Base-by-base conservation (phyloP, 2,797 vertebrate species). In the Alfaro cultratus region DNA sequence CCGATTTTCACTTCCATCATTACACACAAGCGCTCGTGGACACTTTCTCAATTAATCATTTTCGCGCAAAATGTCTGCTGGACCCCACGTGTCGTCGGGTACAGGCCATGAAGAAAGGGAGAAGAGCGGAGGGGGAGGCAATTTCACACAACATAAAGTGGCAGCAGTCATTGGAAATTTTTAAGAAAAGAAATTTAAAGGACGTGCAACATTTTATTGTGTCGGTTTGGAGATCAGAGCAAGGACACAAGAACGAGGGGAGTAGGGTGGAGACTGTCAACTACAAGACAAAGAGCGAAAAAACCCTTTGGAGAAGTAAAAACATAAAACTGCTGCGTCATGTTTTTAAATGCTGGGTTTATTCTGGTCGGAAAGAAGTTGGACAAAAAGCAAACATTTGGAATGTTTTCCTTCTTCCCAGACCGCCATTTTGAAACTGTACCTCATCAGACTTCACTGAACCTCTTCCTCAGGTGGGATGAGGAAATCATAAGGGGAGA, bases 131-230 rank as follows among this genome's bases (percentile, higher is more conserved):
- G 29, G 16, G 23, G 23, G 53, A 53, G 31, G 67, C 3, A 45
- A 78, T 78, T 78, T 71, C 36, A 78, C 39, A 78, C 36, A 51
- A 55, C 29, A 39, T 26, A n/a, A 72, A 72, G 41, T 23, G 39
- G 39, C n/a, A 2, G 16, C n/a, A 34, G n/a, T 21, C 23, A 26
- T 6, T 41, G 47, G 16, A 51, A 45, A 55, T 55, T 23, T 29
- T 41, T 18, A 4, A 41, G 36, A 29, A 49, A 34, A 71, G 29
- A 55, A 78, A 31, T 31, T 43, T 41, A n/a, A 51, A 26, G 70
- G 31, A 72, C 3, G 6, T 70, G n/a, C 26, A 21, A 31, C 5
- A 31, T 55, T 71, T 71, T 18, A 21, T 34, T 7, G 39, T 34
- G 6, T 57, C 34, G 2, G 67, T 23, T 34, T n/a, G 23, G 49